Percentiles rank a stretch among this genome's conserved stretches.
Conservation (phyloP, 1,140 invertebrate species). For the Heliconius himera region DNA sequence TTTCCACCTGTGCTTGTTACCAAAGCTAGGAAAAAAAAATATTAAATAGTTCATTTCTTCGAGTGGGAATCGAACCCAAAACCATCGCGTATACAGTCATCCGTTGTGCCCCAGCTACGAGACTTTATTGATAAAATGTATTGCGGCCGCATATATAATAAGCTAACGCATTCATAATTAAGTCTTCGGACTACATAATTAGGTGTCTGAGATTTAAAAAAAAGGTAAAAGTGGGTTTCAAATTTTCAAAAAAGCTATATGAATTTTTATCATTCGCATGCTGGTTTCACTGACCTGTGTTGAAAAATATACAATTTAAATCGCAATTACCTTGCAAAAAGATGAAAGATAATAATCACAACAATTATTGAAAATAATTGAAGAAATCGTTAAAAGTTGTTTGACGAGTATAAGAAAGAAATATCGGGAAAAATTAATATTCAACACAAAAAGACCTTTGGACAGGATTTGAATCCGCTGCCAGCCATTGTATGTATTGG, state of each 20-base stretch:
- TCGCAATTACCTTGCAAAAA: constrained; percentile 12
- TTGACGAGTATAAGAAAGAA: constrained; percentile 17
- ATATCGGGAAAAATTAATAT: background rate
- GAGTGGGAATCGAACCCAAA: too few relatives aligned
- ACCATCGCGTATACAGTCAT: too few relatives aligned
- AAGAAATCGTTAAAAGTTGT: constrained; percentile 20
- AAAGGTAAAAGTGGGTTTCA: constrained; percentile 21
- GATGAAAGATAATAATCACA: constrained; percentile 20
- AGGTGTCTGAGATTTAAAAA: constrained; percentile 7
- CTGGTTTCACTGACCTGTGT: constrained; percentile 21
- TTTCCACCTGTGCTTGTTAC: too few relatives aligned
- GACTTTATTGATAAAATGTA: constrained; percentile 30
- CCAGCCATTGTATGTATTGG: background rate
- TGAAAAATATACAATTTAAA: constrained; percentile 23
- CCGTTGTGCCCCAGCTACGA: too few relatives aligned
- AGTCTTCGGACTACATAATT: constrained; percentile 29
- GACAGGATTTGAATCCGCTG: background rate
- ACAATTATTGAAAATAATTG: constrained; percentile 16
- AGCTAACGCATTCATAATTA: constrained; percentile 27
- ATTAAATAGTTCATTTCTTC: too few relatives aligned
- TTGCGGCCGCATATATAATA: constrained; percentile 33
- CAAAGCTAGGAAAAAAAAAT: too few relatives aligned
- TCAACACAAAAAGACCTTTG: background rate
- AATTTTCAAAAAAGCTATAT: constrained; percentile 10
- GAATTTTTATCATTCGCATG: constrained; percentile 16